Conservation (phyloP, 2,113 vertebrate genomes). For the Rafetus swinhoei region DNA sequence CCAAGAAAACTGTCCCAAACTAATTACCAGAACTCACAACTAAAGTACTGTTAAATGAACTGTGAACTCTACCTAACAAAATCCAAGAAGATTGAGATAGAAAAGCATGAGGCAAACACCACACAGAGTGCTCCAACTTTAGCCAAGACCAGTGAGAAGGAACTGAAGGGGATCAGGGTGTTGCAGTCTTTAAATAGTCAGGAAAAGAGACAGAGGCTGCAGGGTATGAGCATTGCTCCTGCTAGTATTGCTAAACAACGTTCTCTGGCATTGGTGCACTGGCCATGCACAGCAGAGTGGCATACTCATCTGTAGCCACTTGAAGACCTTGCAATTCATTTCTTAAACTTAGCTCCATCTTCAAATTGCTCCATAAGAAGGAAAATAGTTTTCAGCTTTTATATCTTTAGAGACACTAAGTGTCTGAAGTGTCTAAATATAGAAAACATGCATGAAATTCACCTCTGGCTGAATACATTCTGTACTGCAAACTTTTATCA, state of each 20-base stretch:
- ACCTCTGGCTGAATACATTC: conserved; percentile 10
- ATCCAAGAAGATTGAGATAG: background rate
- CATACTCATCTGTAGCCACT: background rate
- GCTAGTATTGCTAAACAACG: background rate
- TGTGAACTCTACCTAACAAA: background rate
- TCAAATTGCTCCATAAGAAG: background rate
- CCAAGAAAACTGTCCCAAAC: background rate
- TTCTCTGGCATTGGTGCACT: background rate
- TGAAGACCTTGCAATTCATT: background rate
- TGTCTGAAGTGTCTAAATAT: conserved; percentile 4
- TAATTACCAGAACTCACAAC: background rate
- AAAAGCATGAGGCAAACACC: background rate
- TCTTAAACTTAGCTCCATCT: background rate
- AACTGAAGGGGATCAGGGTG: background rate
- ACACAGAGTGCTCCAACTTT: background rate
- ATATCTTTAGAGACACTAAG: background rate
- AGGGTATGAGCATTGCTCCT: background rate
- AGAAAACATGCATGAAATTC: background rate
- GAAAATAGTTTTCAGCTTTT: background rate
- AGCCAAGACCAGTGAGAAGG: background rate
- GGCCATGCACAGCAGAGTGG: background rate
- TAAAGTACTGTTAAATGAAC: background rate
- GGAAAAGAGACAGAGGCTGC: background rate
- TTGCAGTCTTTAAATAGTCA: background rate
- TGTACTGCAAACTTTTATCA: conserved; percentile 30